These are phyloP conservation scores for Pseudomyrmex gracilis DNA, from an alignment of 1,140 invertebrate genomes.

Conservation along the genomic window DNA sequence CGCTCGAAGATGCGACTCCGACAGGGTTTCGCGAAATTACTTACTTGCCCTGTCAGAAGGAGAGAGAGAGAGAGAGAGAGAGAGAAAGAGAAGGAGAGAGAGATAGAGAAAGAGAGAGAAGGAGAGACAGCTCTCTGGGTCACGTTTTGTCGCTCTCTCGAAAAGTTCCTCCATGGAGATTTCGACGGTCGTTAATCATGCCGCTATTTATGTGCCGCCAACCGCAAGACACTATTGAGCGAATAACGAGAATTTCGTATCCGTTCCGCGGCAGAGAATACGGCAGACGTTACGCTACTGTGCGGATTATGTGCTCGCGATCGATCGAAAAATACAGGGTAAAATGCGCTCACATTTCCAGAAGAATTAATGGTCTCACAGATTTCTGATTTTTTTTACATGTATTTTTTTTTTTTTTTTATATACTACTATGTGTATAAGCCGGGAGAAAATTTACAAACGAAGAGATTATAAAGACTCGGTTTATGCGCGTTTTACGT, in stretches of 20 bases:
- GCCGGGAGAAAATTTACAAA: not conserved
- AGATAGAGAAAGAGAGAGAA: not conserved
- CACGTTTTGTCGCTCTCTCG: constrained; percentile 23
- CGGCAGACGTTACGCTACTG: no score
- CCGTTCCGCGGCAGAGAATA: not conserved
- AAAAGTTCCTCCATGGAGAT: constrained; percentile 24
- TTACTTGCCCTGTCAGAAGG: not conserved
- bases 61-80: not conserved
- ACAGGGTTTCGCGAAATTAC: constrained; percentile 37
- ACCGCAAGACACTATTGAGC: constrained; percentile 13
- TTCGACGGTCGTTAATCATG: constrained; percentile 57
- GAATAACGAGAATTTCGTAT: constrained; percentile 5
- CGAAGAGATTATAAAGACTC: not conserved
- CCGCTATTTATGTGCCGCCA: constrained; percentile 49
- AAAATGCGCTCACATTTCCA: not conserved
- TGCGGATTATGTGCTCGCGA: not conserved
- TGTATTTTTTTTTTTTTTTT: not conserved
- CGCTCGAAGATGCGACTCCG: not conserved
- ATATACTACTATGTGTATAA: not conserved
- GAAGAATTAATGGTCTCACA: no score
- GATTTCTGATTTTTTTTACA: not conserved
- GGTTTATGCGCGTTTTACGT: constrained; percentile 3
- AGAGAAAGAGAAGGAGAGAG: constrained; percentile 3
- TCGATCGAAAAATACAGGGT: not conserved
- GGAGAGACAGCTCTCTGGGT: no score